Evolutionary conservation across 2,888 invertebrate genomes (phyloP).

Genomic region (Rhamnusium bicolor): DNA sequence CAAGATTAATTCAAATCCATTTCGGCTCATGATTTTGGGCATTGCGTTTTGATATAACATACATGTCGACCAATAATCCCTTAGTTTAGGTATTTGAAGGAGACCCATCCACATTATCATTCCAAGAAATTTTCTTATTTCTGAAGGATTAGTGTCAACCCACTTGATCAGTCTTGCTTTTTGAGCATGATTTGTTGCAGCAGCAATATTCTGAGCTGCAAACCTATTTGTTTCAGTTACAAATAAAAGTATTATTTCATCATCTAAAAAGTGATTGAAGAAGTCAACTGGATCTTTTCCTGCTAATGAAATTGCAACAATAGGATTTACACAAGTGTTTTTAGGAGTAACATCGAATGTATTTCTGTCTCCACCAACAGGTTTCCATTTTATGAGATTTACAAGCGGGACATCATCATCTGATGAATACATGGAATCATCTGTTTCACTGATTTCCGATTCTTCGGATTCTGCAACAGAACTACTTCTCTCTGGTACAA

Average conservation of each 20-base stretch:
- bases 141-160: neutral
- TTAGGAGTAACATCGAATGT: slow-evolving; percentile 7
- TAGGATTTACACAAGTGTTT: slow-evolving; percentile 21
- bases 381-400: slow-evolving; percentile 30
- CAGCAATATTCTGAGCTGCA: too few species aligned
- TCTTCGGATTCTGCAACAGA: neutral
- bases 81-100: neutral
- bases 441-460: slow-evolving; percentile 20
- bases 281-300: slow-evolving; percentile 8
- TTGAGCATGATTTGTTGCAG: slow-evolving; percentile 29
- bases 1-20: slow-evolving; percentile 13
- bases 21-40: slow-evolving; percentile 14
- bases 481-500: neutral
- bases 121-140: slow-evolving; percentile 19
- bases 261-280: too few species aligned
- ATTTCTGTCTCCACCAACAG: slow-evolving; percentile 23
- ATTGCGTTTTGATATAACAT: neutral
- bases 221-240: slow-evolving; percentile 39
- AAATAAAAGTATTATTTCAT: slow-evolving; percentile 35
- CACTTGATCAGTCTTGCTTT: slow-evolving; percentile 17
- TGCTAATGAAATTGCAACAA: neutral
- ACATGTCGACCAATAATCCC: slow-evolving; percentile 12
- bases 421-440: neutral
- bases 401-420: slow-evolving; percentile 15
- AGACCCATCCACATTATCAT: neutral